Base-by-base conservation (phyloP, 2,888 invertebrate genomes). In the Drosophila subsilvestris region DNA sequence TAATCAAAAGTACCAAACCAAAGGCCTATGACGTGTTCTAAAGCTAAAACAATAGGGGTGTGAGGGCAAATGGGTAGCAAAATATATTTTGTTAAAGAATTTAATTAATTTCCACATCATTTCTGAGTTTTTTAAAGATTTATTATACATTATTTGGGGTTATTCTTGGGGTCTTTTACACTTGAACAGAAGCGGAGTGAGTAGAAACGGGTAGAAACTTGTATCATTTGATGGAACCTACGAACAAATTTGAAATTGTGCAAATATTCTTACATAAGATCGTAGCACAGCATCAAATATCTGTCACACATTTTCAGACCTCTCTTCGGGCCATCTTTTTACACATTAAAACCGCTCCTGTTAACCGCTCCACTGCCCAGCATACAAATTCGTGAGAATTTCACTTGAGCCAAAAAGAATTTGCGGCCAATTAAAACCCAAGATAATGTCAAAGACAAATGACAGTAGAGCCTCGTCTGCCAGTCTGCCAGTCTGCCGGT, bases 391-490 rank as follows among this genome's bases (percentile, higher is more conserved):
- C 74, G 86, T 82, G 87, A 75, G 75, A 84, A 83, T 51, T 61
- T 67, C 37, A 47, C 45, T 37, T n/a, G 45, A 54, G 27, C 45
- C 22, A 57, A 50, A 47, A 74, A 57, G 58, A 75, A 68, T 63
- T 65, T 56, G 74, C 71, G 54, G 71, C 74, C 86, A 85, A 85
- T 85, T 85, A 85, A 80, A 76, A 66, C 63, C 51, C 66, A 60
- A 67, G 63, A 84, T 86, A 86, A 84, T 81, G 76, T 62, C 58
- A 20, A 37, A 58, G 74, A 83, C 76, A 86, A 83, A 83, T 85
- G 85, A 74, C 74, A 59, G 60, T 37, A n/a, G n/a, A 37, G 37
- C 37, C 37, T 37, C 37, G 66, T 37, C 37, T 37, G 37, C 14
- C 37, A 37, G n/a, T n/a, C 14, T n/a, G 14, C 14, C 14, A 14